Evolutionary conservation across 2,888 invertebrate species (phyloP).

Genomic region (Myopa testacea): DNA sequence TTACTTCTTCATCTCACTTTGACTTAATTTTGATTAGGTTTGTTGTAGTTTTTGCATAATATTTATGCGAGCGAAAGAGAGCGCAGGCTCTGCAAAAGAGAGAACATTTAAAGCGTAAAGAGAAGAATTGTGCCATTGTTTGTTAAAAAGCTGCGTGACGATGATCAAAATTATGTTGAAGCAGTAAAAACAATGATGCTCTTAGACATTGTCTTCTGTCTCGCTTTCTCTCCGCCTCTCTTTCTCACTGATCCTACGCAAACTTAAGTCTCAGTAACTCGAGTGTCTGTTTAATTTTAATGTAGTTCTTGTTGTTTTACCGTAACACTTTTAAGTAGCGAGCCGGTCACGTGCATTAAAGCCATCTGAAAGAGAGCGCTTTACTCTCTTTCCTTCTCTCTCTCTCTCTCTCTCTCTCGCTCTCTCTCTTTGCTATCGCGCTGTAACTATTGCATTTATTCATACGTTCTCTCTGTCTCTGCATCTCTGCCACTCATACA

Average conservation of each 20-base stretch:
- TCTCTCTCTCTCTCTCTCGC: conserved; percentile 29
- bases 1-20: not conserved
- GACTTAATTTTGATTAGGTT: conserved; percentile 12
- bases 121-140: conserved; percentile 36
- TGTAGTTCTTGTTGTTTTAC: conserved; percentile 14
- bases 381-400: conserved; percentile 25
- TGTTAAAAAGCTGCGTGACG: not conserved
- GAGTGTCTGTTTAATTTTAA: conserved; percentile 15
- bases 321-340: conserved; percentile 42
- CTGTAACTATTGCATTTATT: conserved; percentile 48
- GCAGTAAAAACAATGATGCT: not conserved
- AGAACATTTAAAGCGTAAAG: not conserved
- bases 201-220: not conserved
- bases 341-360: conserved; percentile 62
- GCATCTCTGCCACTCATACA: conserved; percentile 26
- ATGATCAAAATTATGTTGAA: not conserved
- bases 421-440: conserved; percentile 31
- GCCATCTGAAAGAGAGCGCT: conserved; percentile 30
- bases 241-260: not conserved
- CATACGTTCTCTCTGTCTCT: not conserved
- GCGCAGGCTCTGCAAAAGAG: not conserved
- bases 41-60: conserved; percentile 52
- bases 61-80: conserved; percentile 50
- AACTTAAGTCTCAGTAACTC: not conserved
- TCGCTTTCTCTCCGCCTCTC: not conserved